These are phyloP conservation scores for Sebastiscus tertius DNA, from an alignment of 2,797 vertebrate species.

Conservation along the genomic window DNA sequence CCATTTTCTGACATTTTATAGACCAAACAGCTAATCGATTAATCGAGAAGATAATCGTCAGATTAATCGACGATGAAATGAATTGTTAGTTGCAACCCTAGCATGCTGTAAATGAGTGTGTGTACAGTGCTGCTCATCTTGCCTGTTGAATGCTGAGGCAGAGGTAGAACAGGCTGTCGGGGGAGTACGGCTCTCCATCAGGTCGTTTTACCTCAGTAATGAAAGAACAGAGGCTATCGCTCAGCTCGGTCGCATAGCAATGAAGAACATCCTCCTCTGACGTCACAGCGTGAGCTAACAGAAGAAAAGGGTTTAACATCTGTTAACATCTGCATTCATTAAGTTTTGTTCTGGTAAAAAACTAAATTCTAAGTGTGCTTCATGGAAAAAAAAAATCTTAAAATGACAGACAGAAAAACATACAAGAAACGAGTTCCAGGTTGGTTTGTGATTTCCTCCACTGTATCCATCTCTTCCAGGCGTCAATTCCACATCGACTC, in stretches of 20 bases:
- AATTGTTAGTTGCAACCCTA: too few relatives aligned
- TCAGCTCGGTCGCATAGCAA: slow-evolving; percentile 91
- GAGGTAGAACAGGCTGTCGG: slow-evolving; percentile 92
- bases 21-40: neutral
- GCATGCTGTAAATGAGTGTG: neutral
- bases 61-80: neutral
- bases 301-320: neutral
- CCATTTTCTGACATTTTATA: neutral
- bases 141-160: slow-evolving; percentile 97
- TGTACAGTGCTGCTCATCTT: neutral
- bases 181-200: slow-evolving; percentile 87
- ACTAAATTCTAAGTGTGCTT: neutral
- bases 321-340: neutral
- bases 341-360: neutral
- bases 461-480: slow-evolving; percentile 93
- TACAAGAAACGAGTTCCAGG: slow-evolving; percentile 63
- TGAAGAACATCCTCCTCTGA: slow-evolving; percentile 89
- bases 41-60: neutral
- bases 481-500: slow-evolving; percentile 87
- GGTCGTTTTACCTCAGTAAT: slow-evolving; percentile 88
- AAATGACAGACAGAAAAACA: neutral
- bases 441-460: slow-evolving; percentile 88
- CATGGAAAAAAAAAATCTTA: neutral
- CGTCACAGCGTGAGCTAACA: neutral
- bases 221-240: slow-evolving; percentile 90